These are phyloP conservation scores for Bombus sylvicola DNA, from an alignment of 1,140 invertebrate species.

Conservation along the genomic window DNA sequence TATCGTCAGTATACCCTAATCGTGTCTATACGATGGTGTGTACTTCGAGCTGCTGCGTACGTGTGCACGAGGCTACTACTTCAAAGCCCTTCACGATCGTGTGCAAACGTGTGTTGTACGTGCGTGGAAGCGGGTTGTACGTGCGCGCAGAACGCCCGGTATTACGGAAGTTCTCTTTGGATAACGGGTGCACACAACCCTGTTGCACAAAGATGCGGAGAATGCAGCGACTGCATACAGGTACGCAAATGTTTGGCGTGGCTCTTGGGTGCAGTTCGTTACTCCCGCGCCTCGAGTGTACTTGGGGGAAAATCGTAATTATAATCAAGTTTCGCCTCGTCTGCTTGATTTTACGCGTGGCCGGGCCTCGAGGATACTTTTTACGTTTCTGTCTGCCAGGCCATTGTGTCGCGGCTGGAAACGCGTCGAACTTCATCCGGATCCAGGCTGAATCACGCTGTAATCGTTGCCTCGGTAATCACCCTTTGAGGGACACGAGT, in stretches of 20 bases:
- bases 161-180: constrained; percentile 39
- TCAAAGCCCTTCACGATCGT: not conserved
- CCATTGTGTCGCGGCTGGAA: constrained; percentile 9
- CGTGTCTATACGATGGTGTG: not conserved
- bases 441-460: constrained; percentile 6
- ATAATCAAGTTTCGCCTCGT: constrained; percentile 58
- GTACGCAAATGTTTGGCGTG: constrained; percentile 49
- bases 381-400: not conserved
- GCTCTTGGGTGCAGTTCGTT: constrained; percentile 67
- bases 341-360: constrained; percentile 31
- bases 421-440: constrained; percentile 14
- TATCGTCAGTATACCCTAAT: constrained; percentile 36
- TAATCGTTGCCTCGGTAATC: constrained; percentile 42
- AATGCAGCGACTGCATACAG: constrained; percentile 49
- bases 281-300: constrained; percentile 58
- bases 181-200: constrained; percentile 25
- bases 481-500: constrained; percentile 40
- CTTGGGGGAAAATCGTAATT: constrained; percentile 72
- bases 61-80: not conserved
- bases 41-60: not conserved
- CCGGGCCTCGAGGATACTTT: constrained; percentile 30
- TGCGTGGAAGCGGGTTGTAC: not conserved
- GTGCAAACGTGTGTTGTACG: constrained; percentile 3
- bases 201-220: constrained; percentile 59
- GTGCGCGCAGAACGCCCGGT: constrained; percentile 21